Conservation (phyloP, 2,888 invertebrate species). For the Exephanes ischioxanthus region DNA sequence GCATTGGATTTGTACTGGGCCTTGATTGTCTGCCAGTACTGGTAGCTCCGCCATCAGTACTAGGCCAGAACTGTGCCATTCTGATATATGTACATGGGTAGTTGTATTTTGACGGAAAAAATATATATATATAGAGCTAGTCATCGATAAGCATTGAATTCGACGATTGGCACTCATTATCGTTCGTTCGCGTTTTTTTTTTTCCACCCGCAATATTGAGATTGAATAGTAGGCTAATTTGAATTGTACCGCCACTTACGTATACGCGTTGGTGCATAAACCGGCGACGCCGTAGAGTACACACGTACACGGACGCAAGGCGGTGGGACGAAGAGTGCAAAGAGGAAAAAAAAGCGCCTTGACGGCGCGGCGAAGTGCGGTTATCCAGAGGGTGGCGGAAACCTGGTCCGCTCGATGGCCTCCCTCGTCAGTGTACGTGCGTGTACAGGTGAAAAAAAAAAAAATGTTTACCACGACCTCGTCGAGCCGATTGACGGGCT, state of each 20-base stretch:
- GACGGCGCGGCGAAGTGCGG: slow-evolving; percentile 21
- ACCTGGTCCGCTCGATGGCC: slow-evolving; percentile 17
- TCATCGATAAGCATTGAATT: slow-evolving; percentile 20
- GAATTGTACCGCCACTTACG: slow-evolving; percentile 78
- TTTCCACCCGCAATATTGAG: slow-evolving; percentile 51
- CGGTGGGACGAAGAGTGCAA: slow-evolving; percentile 33
- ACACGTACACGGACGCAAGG: slow-evolving; percentile 54
- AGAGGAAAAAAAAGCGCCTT: slow-evolving; percentile 49
- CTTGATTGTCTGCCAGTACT: too few relatives aligned
- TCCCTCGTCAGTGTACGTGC: slow-evolving; percentile 9
- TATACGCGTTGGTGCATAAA: slow-evolving; percentile 75
- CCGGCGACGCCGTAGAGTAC: slow-evolving; percentile 56
- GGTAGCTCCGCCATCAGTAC: too few relatives aligned
- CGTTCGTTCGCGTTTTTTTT: slow-evolving; percentile 3
- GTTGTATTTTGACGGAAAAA: neutral
- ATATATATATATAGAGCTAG: slow-evolving; percentile 13
- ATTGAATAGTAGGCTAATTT: slow-evolving; percentile 80
- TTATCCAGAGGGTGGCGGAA: slow-evolving; percentile 49
- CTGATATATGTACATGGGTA: too few relatives aligned
- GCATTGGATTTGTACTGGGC: too few relatives aligned
- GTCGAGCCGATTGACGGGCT: slow-evolving; percentile 33
- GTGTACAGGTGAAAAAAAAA: neutral
- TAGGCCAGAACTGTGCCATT: too few relatives aligned
- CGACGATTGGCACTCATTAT: slow-evolving; percentile 33
- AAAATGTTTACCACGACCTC: neutral